These are phyloP conservation scores for Pocillopora damicornis DNA, from an alignment of 64 coral and sea anemone genomes.

Conservation along the genomic window DNA sequence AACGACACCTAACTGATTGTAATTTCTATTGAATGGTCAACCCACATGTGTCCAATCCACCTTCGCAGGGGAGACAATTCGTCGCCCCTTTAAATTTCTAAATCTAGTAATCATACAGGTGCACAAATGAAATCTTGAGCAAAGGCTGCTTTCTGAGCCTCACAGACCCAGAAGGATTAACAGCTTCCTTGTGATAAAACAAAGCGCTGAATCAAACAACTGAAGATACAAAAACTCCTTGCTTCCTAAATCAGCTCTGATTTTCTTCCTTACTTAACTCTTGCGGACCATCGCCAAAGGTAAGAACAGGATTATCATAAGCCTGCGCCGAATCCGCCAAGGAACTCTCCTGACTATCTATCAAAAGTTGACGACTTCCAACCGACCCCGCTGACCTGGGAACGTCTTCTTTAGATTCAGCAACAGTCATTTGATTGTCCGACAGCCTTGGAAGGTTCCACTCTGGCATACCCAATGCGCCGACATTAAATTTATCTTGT, in stretches of 20 bases:
- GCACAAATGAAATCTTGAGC: background rate
- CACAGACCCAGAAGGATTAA: background rate
- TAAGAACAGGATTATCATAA: slow-evolving; percentile 67
- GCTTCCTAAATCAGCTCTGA: background rate
- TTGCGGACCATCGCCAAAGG: slow-evolving; percentile 26
- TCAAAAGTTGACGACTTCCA: background rate
- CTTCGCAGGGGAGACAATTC: too few species aligned
- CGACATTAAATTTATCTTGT: slow-evolving; percentile 71
- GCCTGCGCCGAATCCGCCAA: slow-evolving; percentile 25
- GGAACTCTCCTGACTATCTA: background rate
- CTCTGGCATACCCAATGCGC: slow-evolving; percentile 54
- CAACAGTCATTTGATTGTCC: slow-evolving; percentile 42
- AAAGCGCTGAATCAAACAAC: background rate
- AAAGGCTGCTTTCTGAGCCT: background rate
- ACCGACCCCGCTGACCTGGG: slow-evolving; percentile 10
- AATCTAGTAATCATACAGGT: background rate
- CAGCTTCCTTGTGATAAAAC: background rate
- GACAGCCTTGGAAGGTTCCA: slow-evolving; percentile 74
- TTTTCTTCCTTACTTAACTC: background rate
- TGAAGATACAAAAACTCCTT: background rate
- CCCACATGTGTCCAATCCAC: too few species aligned
- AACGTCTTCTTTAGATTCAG: background rate
- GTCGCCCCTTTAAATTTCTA: background rate
- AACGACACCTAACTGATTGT: too few species aligned
- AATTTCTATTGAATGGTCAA: too few species aligned